Evolutionary conservation across 2,888 invertebrate genomes (phyloP).

Genomic region (Dromius quadrimaculatus): DNA sequence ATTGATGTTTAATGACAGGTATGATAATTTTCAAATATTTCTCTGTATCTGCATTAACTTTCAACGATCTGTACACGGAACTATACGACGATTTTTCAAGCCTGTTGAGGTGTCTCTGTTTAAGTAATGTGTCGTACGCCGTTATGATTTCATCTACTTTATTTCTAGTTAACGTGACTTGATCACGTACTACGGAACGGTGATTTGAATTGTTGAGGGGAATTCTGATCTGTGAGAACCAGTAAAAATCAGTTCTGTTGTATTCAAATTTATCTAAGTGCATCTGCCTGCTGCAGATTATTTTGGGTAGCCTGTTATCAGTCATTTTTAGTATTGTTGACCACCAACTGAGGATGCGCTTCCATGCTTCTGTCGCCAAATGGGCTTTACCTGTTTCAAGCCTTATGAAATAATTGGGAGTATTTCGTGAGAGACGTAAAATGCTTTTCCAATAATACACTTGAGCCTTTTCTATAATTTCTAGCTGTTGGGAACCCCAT

Average conservation of each 20-base stretch:
- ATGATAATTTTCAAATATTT: too few species aligned
- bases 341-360: neutral
- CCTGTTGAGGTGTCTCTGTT: too few species aligned
- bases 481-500: neutral
- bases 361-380: neutral
- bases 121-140: too few species aligned
- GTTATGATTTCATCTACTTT: too few species aligned
- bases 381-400: neutral
- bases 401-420: neutral
- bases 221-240: neutral
- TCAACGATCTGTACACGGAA: too few species aligned
- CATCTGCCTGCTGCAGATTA: neutral
- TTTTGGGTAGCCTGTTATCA: neutral
- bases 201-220: too few species aligned
- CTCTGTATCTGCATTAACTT: too few species aligned
- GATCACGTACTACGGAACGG: too few species aligned
- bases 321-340: neutral
- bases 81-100: too few species aligned
- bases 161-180: too few species aligned
- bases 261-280: neutral
- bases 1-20: too few species aligned
- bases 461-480: neutral
- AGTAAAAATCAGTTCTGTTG: neutral
- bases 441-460: neutral
- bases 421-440: neutral